Evolutionary conservation across 2,113 vertebrate species (phyloP).

Genomic region (Aegypius monachus): DNA sequence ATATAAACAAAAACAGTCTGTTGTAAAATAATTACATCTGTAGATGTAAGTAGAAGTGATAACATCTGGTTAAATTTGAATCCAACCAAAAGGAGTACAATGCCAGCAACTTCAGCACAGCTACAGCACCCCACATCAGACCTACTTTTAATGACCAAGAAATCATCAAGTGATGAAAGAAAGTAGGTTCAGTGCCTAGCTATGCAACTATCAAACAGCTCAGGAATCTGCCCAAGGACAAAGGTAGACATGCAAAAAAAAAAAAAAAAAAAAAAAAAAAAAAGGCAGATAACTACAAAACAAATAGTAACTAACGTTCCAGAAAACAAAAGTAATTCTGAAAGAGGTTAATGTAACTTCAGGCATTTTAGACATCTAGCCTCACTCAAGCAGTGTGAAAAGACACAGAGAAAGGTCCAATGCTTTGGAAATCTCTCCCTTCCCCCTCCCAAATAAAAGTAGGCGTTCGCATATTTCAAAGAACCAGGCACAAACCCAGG

Average conservation of each 20-base stretch:
- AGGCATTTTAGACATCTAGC: neutral
- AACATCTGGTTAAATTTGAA: neutral
- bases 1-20: neutral
- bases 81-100: neutral
- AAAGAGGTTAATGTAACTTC: neutral
- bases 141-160: neutral
- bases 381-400: neutral
- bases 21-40: neutral
- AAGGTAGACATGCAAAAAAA: neutral
- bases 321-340: neutral
- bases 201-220: neutral
- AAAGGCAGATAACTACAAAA: neutral
- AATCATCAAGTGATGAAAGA: neutral
- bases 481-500: neutral
- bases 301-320: neutral
- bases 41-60: neutral
- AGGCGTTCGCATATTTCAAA: neutral
- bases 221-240: neutral
- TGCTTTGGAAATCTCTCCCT: neutral
- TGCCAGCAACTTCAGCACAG: neutral
- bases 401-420: neutral
- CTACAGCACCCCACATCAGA: neutral
- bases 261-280: neutral
- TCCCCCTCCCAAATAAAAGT: neutral
- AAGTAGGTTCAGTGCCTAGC: neutral